These are phyloP conservation scores for Morinoia aosen DNA, from an alignment of 2,888 invertebrate species.

Conservation along the genomic window DNA sequence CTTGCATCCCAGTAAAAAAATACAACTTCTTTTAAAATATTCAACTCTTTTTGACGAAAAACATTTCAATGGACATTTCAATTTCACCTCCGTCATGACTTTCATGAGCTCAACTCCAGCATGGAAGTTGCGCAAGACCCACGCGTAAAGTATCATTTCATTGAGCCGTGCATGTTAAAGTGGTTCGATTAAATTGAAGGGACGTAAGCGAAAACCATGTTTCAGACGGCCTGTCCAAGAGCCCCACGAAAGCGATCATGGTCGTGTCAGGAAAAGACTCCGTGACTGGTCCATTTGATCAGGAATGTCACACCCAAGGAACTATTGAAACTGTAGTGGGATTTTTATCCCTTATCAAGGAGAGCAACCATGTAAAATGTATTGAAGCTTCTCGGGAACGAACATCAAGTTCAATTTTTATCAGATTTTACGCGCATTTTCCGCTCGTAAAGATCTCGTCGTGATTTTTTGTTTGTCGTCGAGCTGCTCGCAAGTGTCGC, in stretches of 20 bases:
- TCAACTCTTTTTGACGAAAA: not conserved
- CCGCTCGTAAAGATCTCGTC: slow-evolving; percentile 28
- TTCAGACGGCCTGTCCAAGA: not conserved
- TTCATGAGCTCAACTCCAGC: not conserved
- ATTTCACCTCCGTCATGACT: not conserved
- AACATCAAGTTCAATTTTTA: slow-evolving; percentile 52
- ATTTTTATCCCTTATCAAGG: slow-evolving; percentile 15
- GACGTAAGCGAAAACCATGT: not conserved
- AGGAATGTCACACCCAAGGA: not conserved
- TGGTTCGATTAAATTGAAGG: not conserved
- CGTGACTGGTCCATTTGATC: slow-evolving; percentile 33
- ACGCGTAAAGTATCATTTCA: not conserved
- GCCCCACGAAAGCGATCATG: slow-evolving; percentile 12
- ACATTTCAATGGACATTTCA: not conserved
- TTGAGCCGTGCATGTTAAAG: not conserved
- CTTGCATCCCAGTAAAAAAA: not conserved
- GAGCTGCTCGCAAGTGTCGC: slow-evolving; percentile 13
- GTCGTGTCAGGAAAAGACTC: not conserved
- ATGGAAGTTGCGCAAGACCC: not conserved
- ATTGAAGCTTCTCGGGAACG: slow-evolving; percentile 26
- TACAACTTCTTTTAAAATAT: not conserved
- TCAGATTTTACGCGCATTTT: slow-evolving; percentile 46
- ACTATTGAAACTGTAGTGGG: slow-evolving; percentile 12
- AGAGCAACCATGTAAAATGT: slow-evolving; percentile 28
- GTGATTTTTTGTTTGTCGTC: slow-evolving; percentile 41